Base-by-base conservation (phyloP, 2,888 invertebrate genomes). In the Dynastes grantii region DNA sequence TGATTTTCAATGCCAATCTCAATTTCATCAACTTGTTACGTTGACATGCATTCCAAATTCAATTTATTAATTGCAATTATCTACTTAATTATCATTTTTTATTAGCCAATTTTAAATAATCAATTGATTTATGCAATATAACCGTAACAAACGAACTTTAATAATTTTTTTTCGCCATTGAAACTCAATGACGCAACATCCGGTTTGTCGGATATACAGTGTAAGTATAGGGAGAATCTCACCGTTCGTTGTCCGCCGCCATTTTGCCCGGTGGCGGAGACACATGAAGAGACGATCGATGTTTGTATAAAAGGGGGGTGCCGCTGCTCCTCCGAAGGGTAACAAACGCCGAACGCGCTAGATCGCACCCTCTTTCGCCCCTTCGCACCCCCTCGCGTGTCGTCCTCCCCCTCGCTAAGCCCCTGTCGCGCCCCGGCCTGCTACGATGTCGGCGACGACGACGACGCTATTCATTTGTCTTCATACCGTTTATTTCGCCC, bases 231-330 rank as follows among this genome's bases (percentile, higher is more conserved):
- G 45, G 67, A 16, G 22, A 67, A 67, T 67, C 45, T 67, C 51
- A 61, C 58, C 40, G 40, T 40, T 11, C 32, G 45, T 16, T 32
- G 67, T 67, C 5, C 67, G 77, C 83, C 85, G 84, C 88, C 88
- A 88, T 88, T 88, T 88, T 88, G 87, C 85, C 87, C 85, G 87
- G 85, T 87, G 88, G 84, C 84, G 85, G 86, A 88, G 87, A 88
- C 87, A 83, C 83, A 86, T 87, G 86, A 85, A 53, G 70, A 70
- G 83, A 84, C 86, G 87, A 88, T 88, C 87, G 87, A 88, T 88
- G 86, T 58, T 73, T 58, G 73, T 73, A 73, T 37, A 73, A 73
- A 73, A 45, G 73, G 73, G 73, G 73, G 32, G 55, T 40, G 58
- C 79, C 82, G 79, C 78, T 79, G 81, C 80, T 81, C 80, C 81